These are phyloP conservation scores for Drosophila neotestacea DNA, from an alignment of 2,888 invertebrate species.

Conservation along the genomic window DNA sequence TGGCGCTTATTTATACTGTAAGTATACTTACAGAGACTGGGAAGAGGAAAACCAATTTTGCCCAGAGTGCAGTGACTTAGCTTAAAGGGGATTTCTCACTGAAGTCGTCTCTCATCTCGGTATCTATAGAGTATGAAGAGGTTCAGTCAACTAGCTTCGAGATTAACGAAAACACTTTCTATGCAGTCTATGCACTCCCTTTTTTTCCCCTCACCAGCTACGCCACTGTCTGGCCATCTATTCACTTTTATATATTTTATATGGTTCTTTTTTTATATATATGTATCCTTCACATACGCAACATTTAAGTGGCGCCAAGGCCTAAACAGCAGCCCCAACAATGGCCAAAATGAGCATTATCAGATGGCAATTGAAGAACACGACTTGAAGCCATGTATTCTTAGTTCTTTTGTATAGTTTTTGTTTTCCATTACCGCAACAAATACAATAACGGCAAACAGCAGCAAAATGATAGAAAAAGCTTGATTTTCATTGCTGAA, in stretches of 20 bases:
- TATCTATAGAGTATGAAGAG: neutral
- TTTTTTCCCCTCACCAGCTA: neutral
- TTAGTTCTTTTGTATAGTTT: slow-evolving; percentile 44
- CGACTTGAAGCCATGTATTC: slow-evolving; percentile 30
- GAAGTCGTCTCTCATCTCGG: neutral
- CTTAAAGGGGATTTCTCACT: slow-evolving; percentile 6
- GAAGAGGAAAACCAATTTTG: neutral
- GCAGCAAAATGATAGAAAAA: slow-evolving; percentile 20
- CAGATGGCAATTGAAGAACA: slow-evolving; percentile 48
- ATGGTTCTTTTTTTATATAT: slow-evolving; percentile 54
- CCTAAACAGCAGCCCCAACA: slow-evolving; percentile 40
- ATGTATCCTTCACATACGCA: slow-evolving; percentile 63
- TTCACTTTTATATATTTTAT: slow-evolving; percentile 62
- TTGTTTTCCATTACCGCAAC: slow-evolving; percentile 45
- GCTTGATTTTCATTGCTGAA: slow-evolving; percentile 37
- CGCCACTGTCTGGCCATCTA: slow-evolving; percentile 43
- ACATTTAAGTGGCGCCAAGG: slow-evolving; percentile 75
- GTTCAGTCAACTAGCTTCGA: neutral
- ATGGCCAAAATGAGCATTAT: slow-evolving; percentile 54
- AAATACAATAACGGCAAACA: slow-evolving; percentile 14
- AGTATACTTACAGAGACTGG: slow-evolving; percentile 9
- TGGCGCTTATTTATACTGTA: slow-evolving; percentile 73
- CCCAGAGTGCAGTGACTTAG: slow-evolving; percentile 7
- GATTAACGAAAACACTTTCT: neutral
- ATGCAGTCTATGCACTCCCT: neutral